Evolutionary conservation across 2,888 invertebrate genomes (phyloP), one percentile per base, ranked within the genome.

Genomic region (Ernsta delagoae): DNA sequence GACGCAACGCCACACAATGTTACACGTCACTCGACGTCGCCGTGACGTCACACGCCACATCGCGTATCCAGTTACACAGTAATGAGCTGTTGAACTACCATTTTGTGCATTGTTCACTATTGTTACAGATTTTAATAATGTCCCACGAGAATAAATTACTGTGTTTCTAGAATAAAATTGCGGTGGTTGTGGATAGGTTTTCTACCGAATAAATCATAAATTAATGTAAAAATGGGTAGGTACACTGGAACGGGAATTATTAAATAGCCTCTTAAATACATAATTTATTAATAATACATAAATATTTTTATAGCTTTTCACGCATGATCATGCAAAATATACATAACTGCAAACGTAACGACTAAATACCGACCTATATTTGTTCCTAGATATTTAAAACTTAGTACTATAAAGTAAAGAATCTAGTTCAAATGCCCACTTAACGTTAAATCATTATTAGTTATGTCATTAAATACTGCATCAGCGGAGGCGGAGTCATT

Each of bases 71-170:
- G 75, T 78, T 77, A 74, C 78, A 71, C 41, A 57, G 71, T 70
- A 73, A 74, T 73, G 71, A 72, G 71, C 66, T 66, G 75, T 75
- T 73, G 73, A 76, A 76, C 75, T 74, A 70, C 50, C 73, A 70
- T 59, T 75, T 72, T 70, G 70, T 6, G 36, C 36, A 53, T 39
- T 59, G 65, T 50, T 50, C 45, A 50, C 36, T 65, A 50, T 65
- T 39, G 50, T 50, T 50, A 50, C 16, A 16, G 16, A 50, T 24
- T 59, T 41, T 59, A 65, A 65, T 50, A 59, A 53, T 54, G 43
- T 50, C 66, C 60, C 53, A 31, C 3, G 66, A 34, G 66, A 54
- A 56, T 63, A 63, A 53, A 43, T 69, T 62, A 61, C 65, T 68
- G 70, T 59, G 48, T 36, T 12, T 54, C n/a, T n/a, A n/a, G n/a